These are phyloP conservation scores for Dynastes grantii DNA, from an alignment of 2,888 invertebrate genomes.

Conservation along the genomic window DNA sequence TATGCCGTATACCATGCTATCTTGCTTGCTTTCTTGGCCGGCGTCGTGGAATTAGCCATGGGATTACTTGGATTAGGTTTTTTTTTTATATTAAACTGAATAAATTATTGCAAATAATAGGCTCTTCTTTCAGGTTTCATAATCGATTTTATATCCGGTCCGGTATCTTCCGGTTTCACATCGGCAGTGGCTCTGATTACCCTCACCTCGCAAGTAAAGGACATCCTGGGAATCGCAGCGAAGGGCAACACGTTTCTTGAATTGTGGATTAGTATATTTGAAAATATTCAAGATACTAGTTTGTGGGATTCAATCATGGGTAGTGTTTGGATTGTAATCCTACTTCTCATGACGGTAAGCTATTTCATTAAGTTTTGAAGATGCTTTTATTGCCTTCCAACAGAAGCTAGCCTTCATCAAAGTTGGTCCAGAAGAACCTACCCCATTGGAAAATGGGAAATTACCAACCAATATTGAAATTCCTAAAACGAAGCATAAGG, in stretches of 20 bases:
- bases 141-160: conserved; percentile 91
- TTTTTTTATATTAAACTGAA: conserved; percentile 46
- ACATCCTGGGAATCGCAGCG: conserved; percentile 82
- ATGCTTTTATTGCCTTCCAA: neutral
- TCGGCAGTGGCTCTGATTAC: conserved; percentile 93
- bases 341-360: conserved; percentile 85
- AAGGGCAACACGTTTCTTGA: conserved; percentile 84
- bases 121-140: conserved; percentile 77
- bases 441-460: conserved; percentile 32
- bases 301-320: conserved; percentile 86
- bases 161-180: conserved; percentile 91
- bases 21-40: conserved; percentile 82
- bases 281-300: conserved; percentile 78
- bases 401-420: conserved; percentile 47
- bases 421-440: conserved; percentile 46
- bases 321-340: conserved; percentile 80
- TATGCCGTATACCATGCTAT: conserved; percentile 79
- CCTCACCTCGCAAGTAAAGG: conserved; percentile 90
- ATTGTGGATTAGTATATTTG: conserved; percentile 82
- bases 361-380: neutral
- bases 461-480: conserved; percentile 16
- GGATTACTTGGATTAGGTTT: conserved; percentile 85
- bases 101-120: neutral
- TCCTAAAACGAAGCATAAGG: conserved; percentile 59
- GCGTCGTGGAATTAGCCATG: conserved; percentile 85